These are phyloP conservation scores for Sigmodon hispidus DNA, from an alignment of 2,113 vertebrate genomes.

Conservation along the genomic window DNA sequence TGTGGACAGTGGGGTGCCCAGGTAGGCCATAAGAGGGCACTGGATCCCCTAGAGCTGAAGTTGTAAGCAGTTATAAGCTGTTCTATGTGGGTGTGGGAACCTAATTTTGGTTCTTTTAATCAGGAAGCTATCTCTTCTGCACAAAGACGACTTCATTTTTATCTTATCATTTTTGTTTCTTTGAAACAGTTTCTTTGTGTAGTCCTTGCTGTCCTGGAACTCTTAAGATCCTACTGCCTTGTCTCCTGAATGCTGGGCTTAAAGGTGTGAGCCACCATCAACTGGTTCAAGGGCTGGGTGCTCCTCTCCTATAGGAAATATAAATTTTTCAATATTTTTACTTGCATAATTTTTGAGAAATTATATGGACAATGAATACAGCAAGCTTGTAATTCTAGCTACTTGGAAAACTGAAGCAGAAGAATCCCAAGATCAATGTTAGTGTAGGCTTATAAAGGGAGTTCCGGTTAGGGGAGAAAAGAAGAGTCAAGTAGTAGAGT, in stretches of 20 bases:
- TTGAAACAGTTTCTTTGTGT: background rate
- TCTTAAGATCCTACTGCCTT: background rate
- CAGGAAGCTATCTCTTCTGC: background rate
- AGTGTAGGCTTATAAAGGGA: background rate
- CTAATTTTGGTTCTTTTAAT: background rate
- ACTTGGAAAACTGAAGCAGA: background rate
- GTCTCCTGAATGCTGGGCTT: background rate
- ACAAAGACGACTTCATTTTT: background rate
- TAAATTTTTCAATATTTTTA: background rate
- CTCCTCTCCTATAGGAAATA: background rate
- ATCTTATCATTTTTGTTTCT: background rate
- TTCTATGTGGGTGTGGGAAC: background rate
- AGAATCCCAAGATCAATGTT: background rate
- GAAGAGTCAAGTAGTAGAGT: background rate
- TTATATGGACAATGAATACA: background rate
- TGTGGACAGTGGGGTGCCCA: background rate
- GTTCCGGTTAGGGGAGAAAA: background rate
- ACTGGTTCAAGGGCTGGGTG: background rate
- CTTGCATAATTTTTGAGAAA: background rate
- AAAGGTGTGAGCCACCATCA: background rate
- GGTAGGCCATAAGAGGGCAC: background rate
- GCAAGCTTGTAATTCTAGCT: background rate
- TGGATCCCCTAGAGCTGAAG: background rate
- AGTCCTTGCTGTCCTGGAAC: background rate
- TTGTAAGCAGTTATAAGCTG: background rate